phyloP scores from a whole-genome alignment of 2,888 invertebrate species.

The Apamea sordens region DNA sequence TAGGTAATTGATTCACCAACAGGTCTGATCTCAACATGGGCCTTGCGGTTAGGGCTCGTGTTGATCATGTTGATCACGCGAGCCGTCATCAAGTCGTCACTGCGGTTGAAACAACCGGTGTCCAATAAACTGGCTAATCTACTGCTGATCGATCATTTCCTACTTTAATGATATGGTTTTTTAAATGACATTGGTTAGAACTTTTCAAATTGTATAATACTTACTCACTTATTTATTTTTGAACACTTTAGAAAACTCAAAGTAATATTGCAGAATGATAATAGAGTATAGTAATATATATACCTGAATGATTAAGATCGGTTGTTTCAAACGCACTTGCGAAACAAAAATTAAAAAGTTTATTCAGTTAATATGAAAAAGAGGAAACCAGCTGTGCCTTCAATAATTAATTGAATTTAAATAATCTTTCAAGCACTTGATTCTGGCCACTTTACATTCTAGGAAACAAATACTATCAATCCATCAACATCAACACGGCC shows the following conservation, averaged over 20 bases:
- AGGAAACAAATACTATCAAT: not conserved
- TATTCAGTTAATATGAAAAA: not conserved
- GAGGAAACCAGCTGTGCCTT: not conserved
- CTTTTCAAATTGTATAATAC: not conserved
- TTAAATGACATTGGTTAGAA: not conserved
- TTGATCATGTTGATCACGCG: slow-evolving; percentile 55
- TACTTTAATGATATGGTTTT: slow-evolving; percentile 45
- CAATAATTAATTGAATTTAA: not conserved
- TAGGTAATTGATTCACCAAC: slow-evolving; percentile 54
- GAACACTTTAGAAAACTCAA: not conserved
- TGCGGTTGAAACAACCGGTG: slow-evolving; percentile 61
- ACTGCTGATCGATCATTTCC: slow-evolving; percentile 65
- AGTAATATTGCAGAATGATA: not conserved
- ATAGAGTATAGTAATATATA: no score
- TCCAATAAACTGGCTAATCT: slow-evolving; percentile 43
- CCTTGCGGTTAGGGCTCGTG: slow-evolving; percentile 49
- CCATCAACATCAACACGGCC: no score
- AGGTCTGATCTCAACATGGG: slow-evolving; percentile 30
- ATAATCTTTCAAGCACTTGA: not conserved
- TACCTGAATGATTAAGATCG: not conserved
- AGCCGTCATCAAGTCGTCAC: slow-evolving; percentile 54
- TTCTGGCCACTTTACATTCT: not conserved
- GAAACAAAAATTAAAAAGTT: not conserved
- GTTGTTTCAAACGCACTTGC: not conserved
- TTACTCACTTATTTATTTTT: not conserved